Percentiles rank a stretch among this genome's conserved stretches.
These are phyloP conservation scores for Rhyacophila brunnea DNA, from an alignment of 1,140 invertebrate species.

Conservation along the genomic window DNA sequence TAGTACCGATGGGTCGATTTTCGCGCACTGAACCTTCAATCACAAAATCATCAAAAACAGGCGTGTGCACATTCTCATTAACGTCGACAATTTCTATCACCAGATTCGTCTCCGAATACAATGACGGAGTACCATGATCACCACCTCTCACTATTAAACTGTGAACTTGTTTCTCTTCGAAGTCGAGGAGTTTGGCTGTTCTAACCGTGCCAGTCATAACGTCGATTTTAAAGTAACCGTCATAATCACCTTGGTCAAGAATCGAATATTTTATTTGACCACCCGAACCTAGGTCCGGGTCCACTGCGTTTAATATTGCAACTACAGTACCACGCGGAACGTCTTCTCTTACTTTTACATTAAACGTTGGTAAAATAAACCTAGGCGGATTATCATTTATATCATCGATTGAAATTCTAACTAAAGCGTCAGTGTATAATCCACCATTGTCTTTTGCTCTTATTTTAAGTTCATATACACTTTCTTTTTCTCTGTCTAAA, in stretches of 20 bases:
- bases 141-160: conserved; percentile 72
- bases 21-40: conserved; percentile 66
- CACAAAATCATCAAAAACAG: conserved; percentile 79
- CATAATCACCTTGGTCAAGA: conserved; percentile 59
- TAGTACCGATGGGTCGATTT: conserved; percentile 69
- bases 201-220: conserved; percentile 74
- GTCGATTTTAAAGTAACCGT: conserved; percentile 67
- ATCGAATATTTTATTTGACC: conserved; percentile 70
- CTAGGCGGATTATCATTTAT: conserved; percentile 83
- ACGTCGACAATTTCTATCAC: conserved; percentile 87
- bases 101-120: conserved; percentile 65
- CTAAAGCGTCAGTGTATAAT: conserved; percentile 68
- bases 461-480: conserved; percentile 75
- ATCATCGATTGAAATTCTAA: conserved; percentile 74
- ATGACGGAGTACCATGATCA: conserved; percentile 68
- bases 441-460: conserved; percentile 70
- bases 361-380: conserved; percentile 68
- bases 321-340: conserved; percentile 79
- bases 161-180: conserved; percentile 78
- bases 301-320: conserved; percentile 73
- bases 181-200: conserved; percentile 69
- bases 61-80: conserved; percentile 80
- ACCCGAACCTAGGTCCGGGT: conserved; percentile 75
- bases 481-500: conserved; percentile 76
- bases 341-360: conserved; percentile 83